Conservation (phyloP, 1,140 invertebrate genomes). For the Araneus ventricosus region DNA sequence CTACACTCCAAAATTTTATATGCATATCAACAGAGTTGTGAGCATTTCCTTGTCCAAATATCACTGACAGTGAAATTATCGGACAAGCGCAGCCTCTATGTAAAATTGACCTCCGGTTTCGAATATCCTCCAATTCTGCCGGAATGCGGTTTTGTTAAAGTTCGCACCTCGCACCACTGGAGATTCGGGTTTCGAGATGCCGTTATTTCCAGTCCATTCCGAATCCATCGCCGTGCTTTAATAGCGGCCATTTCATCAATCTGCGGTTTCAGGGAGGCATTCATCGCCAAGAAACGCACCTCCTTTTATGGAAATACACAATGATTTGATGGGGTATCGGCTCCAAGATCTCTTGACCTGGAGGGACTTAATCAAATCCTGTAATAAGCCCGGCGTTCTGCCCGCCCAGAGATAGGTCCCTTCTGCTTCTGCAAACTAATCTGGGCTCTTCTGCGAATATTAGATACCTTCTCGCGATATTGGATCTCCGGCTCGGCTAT, state of each 20-base stretch:
- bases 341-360: slow-evolving; percentile 35
- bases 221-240: not conserved
- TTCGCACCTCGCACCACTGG: too few species aligned
- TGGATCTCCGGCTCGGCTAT: slow-evolving; percentile 38
- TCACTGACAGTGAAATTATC: too few species aligned
- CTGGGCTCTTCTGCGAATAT: slow-evolving; percentile 32
- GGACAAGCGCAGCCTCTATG: too few species aligned
- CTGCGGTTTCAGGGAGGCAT: slow-evolving; percentile 1
- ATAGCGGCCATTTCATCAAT: not conserved
- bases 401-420: too few species aligned
- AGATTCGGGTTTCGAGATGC: too few species aligned
- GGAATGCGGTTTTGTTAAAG: too few species aligned
- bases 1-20: too few species aligned
- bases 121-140: too few species aligned
- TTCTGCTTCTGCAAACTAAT: slow-evolving; percentile 17
- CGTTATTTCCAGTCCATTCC: not conserved
- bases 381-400: slow-evolving; percentile 7
- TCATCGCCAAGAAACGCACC: not conserved
- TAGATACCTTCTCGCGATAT: slow-evolving; percentile 50
- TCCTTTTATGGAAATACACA: slow-evolving; percentile 9
- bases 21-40: too few species aligned
- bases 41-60: too few species aligned
- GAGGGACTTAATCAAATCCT: slow-evolving; percentile 19
- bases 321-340: slow-evolving; percentile 28
- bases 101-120: too few species aligned